Percentiles rank a stretch among this genome's conserved stretches.
Evolutionary conservation across 2,113 vertebrate species (phyloP).

Genomic region (Mormyrus iriodes): DNA sequence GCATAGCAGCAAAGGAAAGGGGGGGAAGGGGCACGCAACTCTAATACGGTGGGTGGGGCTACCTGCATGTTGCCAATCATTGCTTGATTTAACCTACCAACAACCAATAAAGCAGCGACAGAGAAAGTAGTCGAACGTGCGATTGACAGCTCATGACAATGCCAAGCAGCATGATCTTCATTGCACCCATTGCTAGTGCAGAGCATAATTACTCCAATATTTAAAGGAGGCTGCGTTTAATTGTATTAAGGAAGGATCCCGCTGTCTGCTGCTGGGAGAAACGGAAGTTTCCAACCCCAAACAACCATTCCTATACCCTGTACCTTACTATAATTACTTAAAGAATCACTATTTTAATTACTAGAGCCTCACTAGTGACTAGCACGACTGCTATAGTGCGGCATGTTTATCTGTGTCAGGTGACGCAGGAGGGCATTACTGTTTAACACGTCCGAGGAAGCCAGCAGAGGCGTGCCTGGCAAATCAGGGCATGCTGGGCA

Average conservation of each 20-base stretch:
- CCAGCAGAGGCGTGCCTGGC: background rate
- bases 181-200: background rate
- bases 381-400: background rate
- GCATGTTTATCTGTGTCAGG: background rate
- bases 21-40: background rate
- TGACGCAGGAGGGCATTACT: background rate
- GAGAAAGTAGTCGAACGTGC: background rate
- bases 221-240: background rate
- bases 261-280: slow-evolving; percentile 4
- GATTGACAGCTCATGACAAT: background rate
- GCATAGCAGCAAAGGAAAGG: background rate
- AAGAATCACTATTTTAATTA: background rate
- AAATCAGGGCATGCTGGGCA: background rate
- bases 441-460: background rate
- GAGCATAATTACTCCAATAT: background rate
- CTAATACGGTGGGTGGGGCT: background rate
- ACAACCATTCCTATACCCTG: background rate
- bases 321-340: background rate
- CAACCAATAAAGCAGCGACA: background rate
- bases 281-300: background rate
- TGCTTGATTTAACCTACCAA: background rate
- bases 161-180: background rate
- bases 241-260: background rate
- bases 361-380: background rate
- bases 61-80: background rate